Base-by-base conservation (phyloP, 2,113 vertebrate genomes). In the Cyanistes caeruleus region DNA sequence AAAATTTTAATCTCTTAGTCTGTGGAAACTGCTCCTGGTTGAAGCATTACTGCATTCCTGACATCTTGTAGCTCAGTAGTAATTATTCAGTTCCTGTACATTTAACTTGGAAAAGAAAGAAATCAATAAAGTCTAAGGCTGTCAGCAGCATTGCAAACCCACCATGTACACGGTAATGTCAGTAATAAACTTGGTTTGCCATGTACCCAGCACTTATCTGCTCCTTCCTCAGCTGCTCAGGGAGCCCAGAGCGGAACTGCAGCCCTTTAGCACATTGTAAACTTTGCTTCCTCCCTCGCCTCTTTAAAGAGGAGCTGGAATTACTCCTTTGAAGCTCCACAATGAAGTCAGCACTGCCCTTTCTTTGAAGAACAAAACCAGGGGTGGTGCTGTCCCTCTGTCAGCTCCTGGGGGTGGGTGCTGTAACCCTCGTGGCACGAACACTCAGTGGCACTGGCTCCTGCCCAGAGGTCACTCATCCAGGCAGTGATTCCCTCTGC, bases 131-230 rank as follows among this genome's bases (percentile, higher is more conserved):
- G 81, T 84, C 17, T 97, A 88, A 91, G 95, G 95, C 96, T 97
- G 92, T 96, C 97, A 96, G 95, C 91, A 97, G 94, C 93, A 74
- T 87, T 96, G 96, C 97, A 94, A 89, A 84, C 78, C 77, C 89
- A 76, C 87, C 63, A 58, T 65, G 88, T 97, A 96, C 93, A 95
- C 91, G 75, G 93, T 93, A 97, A 95, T 86, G 95, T 89, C 96
- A 88, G 93, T 97, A 98, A 98, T 98, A 98, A 97, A 98, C 94
- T 89, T 62, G 11, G 46, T 94, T 97, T 97, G 95, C 93, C 96
- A 96, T 87, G 94, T 96, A 97, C 84, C 13, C 6, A 33, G 84
- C 65, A 33, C 30, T 84, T 43, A 46, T 65, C 78, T 93, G 87
- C 84, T 95, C 30, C 4, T 84, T 92, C 83, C 77, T 90, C 88